Percentiles rank a stretch among this genome's conserved stretches.
Conservation (phyloP, 2,888 invertebrate species). For the Marronus borbonicus region DNA sequence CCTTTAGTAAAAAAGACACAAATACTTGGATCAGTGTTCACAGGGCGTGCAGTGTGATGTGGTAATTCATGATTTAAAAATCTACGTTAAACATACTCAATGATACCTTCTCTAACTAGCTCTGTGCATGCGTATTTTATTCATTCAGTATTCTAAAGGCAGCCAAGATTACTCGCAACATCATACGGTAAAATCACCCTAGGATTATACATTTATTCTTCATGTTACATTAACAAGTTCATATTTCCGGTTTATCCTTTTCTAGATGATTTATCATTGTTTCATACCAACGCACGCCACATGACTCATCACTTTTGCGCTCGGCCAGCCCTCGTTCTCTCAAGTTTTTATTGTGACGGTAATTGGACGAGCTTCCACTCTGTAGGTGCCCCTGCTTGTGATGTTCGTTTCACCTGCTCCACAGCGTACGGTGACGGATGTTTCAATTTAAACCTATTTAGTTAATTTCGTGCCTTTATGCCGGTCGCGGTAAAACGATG, state of each 20-base stretch:
- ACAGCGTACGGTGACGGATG: slow-evolving; percentile 57
- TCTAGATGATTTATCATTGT: slow-evolving; percentile 27
- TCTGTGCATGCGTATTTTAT: no score
- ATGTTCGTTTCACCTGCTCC: slow-evolving; percentile 59
- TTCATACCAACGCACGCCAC: slow-evolving; percentile 6
- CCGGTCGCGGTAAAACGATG: slow-evolving; percentile 43
- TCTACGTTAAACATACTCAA: no score
- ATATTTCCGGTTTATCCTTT: slow-evolving; percentile 13
- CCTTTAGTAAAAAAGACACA: no score
- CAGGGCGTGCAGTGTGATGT: no score
- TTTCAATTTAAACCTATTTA: slow-evolving; percentile 61
- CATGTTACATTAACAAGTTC: background rate
- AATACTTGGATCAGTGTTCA: no score
- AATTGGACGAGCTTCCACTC: slow-evolving; percentile 10
- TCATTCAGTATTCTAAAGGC: no score
- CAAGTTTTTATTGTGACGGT: slow-evolving; percentile 28
- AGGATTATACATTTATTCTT: background rate
- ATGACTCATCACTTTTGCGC: slow-evolving; percentile 24
- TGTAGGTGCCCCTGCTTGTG: slow-evolving; percentile 51
- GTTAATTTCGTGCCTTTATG: slow-evolving; percentile 51
- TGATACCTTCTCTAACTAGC: no score
- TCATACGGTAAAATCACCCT: no score
- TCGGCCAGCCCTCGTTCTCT: background rate
- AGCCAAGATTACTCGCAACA: no score
- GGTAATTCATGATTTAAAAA: no score